Evolutionary conservation across 1,140 invertebrate species (phyloP), one percentile per base, ranked within the genome.

Genomic region (Araneus ventricosus): DNA sequence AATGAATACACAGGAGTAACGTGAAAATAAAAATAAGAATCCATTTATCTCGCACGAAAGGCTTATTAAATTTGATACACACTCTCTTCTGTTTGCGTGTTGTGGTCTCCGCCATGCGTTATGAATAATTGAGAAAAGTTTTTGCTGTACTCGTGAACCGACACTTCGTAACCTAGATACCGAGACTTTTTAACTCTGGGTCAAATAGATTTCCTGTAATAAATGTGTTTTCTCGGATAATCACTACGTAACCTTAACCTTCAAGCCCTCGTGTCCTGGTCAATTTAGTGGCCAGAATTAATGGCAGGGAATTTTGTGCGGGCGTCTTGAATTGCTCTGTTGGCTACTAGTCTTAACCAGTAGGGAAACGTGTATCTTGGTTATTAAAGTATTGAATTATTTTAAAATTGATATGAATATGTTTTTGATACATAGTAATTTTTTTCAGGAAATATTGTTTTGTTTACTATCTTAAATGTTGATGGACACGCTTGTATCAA

Each of bases 81-180:
- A 30, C 10, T 67, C 61, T 3, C 27, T 67, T 67, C n/a, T 34
- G 4, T 37, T 30, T 75, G 67, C 67, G 67, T 75, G 67, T 6
- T 4, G 30, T 75, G 61, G 45, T 34, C 30, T 30, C 17, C 17
- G 34, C 14, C 67, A 75, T 75, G 30, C 30, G 20, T 75, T 30
- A 75, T 75, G 67, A 75, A 75, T 75, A 75, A 75, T 75, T 75
- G 34, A 75, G 67, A 30, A 75, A 75, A 34, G 10, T 75, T 75
- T 75, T 75, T 34, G 27, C 20, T 75, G 67, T 75, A 34, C 20
- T 37, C 67, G 67, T 27, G 22, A 67, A 27, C 63, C 63, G 63
- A 67, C 14, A 75, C 14, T 75, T 37, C 10, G 67, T 75, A 75
- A 34, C 67, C 30, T 75, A 75, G 67, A 75, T 75, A 75, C 67